Base-by-base conservation (phyloP, 1,140 invertebrate genomes). In the Mizuhopecten yessoensis region DNA sequence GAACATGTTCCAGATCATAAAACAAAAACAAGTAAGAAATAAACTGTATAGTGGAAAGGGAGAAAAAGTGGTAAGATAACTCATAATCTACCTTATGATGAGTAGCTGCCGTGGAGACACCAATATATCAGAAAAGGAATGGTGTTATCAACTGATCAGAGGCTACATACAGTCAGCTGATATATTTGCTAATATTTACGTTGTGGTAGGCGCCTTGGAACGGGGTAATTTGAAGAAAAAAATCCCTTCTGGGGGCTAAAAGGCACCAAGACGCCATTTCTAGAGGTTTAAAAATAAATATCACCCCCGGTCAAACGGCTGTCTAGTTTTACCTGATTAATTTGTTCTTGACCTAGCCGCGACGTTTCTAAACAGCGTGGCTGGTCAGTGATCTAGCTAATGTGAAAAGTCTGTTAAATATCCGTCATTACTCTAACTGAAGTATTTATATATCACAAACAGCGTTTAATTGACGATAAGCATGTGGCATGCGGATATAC, bases 401-500 rank as follows among this genome's bases (percentile, higher is more conserved):
- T 75, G 23, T n/a, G 57, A 75, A 75, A 29, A n/a, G 57, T 75
- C 9, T 75, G 57, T 75, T 13, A 75, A 29, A n/a, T 75, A 23
- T 75, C 57, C 29, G 57, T 75, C 57, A 75, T 75, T 75, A 75
- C 57, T 75, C 57, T 29, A 75, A 75, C 17, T 17, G 23, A 7
- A 29, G 57, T 75, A n/a, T 75, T 75, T 75, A 75, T 75, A 29
- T 29, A 75, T 75, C 57, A 75, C 7, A 75, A n/a, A 75, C 57
- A 29, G 5, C 23, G 57, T 29, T 75, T 75, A 75, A 75, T 75
- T 75, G 57, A 13, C 3, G 57, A 75, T 75, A 75, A 29, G 57
- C 57, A 75, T 75, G 57, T 75, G 57, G 57, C 23, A 75, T 75
- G 57, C 57, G 29, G 57, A 75, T 75, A 75, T n/a, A 29, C 9